Evolutionary conservation across 2,797 vertebrate genomes (phyloP).

Genomic region (Micropoecilia bifurca): DNA sequence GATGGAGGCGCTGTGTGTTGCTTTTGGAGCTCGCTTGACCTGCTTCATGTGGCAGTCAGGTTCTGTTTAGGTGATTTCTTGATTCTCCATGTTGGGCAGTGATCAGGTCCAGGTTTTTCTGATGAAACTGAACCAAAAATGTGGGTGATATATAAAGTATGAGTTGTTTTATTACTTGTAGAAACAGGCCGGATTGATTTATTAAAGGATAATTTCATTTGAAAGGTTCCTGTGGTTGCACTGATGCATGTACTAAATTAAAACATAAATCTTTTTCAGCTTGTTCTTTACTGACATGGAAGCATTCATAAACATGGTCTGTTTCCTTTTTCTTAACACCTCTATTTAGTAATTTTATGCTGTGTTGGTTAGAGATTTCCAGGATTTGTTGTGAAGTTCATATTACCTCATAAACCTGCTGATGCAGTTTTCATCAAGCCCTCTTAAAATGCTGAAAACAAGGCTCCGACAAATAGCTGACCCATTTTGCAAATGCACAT

Average conservation of each 20-base stretch:
- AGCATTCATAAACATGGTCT: background rate
- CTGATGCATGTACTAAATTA: background rate
- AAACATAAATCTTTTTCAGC: background rate
- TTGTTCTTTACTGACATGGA: background rate
- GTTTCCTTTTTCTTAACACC: background rate
- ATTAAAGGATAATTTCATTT: background rate
- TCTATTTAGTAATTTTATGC: background rate
- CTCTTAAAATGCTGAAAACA: conserved; percentile 15
- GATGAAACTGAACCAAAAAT: background rate
- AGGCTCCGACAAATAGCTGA: conserved; percentile 2
- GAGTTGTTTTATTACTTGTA: background rate
- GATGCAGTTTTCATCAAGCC: background rate
- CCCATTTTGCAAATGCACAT: conserved; percentile 3
- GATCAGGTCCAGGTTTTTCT: background rate
- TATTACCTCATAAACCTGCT: conserved; percentile 8
- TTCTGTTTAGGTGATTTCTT: background rate
- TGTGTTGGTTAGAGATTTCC: background rate
- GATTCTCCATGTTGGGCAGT: background rate
- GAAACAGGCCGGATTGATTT: background rate
- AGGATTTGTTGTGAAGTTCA: conserved; percentile 2
- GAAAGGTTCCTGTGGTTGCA: background rate
- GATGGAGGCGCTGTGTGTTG: background rate
- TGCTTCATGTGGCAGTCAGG: background rate
- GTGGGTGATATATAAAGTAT: background rate
- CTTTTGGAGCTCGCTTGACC: background rate